These are phyloP conservation scores for Pedetes capensis DNA, from an alignment of 2,113 vertebrate species.

Conservation along the genomic window DNA sequence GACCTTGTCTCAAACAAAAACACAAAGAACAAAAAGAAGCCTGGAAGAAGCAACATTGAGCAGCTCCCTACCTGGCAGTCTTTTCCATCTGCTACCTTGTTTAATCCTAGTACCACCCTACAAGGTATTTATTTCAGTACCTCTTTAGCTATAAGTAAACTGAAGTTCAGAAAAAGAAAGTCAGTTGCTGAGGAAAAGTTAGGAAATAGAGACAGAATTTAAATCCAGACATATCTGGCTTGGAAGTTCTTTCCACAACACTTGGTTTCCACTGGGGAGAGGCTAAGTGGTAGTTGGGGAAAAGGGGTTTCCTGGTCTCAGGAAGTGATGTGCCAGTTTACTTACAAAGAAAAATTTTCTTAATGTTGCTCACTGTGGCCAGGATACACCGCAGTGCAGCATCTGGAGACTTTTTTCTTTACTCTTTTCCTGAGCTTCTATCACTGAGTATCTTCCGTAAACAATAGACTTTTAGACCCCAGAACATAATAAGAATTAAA, in stretches of 20 bases:
- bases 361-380: background rate
- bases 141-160: constrained; percentile 22
- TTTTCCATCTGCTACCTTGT: background rate
- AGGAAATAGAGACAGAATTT: background rate
- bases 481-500: background rate
- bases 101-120: background rate
- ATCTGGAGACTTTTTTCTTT: background rate
- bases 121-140: background rate
- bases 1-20: background rate
- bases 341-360: background rate
- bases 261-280: background rate
- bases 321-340: no score
- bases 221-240: background rate
- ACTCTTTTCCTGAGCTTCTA: background rate
- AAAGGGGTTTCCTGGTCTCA: background rate
- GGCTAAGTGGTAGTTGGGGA: background rate
- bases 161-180: background rate
- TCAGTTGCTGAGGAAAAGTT: background rate
- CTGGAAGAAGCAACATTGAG: background rate
- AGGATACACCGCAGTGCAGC: accelerated
- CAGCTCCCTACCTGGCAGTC: background rate
- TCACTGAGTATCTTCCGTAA: background rate
- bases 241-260: background rate
- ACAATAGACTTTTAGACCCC: background rate
- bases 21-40: background rate